Evolutionary conservation across 2,113 vertebrate species (phyloP), one percentile per base, ranked within the genome.

Genomic region (Rhadina sibilatrix): DNA sequence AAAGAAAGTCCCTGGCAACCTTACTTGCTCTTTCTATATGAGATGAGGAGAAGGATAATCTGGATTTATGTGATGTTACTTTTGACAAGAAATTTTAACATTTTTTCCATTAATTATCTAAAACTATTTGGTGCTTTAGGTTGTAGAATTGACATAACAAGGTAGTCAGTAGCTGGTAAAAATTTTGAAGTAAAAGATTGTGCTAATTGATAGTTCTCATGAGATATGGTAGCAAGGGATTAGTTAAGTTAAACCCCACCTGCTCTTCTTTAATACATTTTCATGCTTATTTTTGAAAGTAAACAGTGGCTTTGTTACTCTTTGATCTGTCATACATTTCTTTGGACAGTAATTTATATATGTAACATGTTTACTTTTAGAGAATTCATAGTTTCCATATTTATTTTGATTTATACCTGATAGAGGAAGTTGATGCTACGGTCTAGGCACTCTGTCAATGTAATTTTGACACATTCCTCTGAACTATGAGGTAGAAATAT

Each of bases 241-340:
- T 77, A 61, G 50, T 92, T 95, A 8, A 27, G 30, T 85, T 71
- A 69, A 79, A 65, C 12, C 1, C 14, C 19, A 30, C 16, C 8
- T 23, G n/a, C 28, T 35, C 14, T 84, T 89, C 69, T 22, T 10
- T 3, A 52, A 76, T 63, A 30, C 2, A 8, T 90, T 80, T 90
- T 59, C 35, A 18, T 90, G 38, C 33, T 85, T 80, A 33, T 77
- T 46, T 95, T 42, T 80, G 90, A 16, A 83, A 89, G 37, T 64
- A 80, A 85, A 56, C 19, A 35, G 52, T 69, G 80, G 24, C 42
- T 76, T 76, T 76, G 13, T 53, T 76, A 31, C 31, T 90, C 75
- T 94, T 94, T 93, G 68, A 83, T 95, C 60, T 96, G 83, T 83
- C 80, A 44, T 65, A 50, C 10, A 21, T 70, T 90, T 95, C 83